phyloP scores from a whole-genome alignment of 2,888 invertebrate genomes.

The Hirtodrosophila confusa region DNA sequence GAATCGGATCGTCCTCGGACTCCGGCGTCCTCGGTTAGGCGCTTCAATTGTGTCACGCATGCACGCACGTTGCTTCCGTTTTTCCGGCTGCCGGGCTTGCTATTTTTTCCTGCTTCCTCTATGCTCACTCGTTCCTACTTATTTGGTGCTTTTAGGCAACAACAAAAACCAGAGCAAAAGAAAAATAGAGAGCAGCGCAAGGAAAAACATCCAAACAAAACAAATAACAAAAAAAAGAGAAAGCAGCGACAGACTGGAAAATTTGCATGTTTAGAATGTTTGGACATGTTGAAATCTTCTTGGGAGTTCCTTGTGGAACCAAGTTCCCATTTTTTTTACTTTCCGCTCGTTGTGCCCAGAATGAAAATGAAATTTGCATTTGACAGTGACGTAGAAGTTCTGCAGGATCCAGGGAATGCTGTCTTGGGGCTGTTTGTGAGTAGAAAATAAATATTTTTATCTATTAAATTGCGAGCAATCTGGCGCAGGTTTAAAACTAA shows the following conservation, averaged over 20 bases:
- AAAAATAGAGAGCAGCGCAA: conserved; percentile 29
- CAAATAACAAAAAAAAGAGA: conserved; percentile 13
- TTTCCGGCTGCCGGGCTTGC: conserved; percentile 80
- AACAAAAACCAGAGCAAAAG: conserved; percentile 1
- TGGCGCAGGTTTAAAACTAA: conserved; percentile 8
- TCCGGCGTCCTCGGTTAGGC: conserved; percentile 52
- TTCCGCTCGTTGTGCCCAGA: conserved; percentile 30
- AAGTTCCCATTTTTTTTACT: conserved; percentile 24
- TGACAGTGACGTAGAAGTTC: conserved; percentile 63
- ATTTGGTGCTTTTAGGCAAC: conserved; percentile 25
- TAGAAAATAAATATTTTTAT: conserved; percentile 27
- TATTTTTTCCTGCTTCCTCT: conserved; percentile 60
- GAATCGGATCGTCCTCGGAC: neutral
- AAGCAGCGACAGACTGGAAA: conserved; percentile 80
- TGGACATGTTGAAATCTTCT: conserved; percentile 80
- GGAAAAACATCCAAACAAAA: conserved; percentile 17
- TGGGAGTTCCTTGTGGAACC: conserved; percentile 65
- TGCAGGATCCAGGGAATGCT: conserved; percentile 13
- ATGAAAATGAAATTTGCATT: conserved; percentile 73
- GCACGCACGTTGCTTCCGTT: conserved; percentile 82
- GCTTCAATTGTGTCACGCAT: conserved; percentile 82
- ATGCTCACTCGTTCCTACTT: conserved; percentile 37
- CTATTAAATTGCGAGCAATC: conserved; percentile 31
- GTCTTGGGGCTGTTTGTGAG: conserved; percentile 4
- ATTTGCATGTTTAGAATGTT: conserved; percentile 78